Evolutionary conservation across 2,888 invertebrate species (phyloP).

Genomic region (Lasioglossum figueresi): DNA sequence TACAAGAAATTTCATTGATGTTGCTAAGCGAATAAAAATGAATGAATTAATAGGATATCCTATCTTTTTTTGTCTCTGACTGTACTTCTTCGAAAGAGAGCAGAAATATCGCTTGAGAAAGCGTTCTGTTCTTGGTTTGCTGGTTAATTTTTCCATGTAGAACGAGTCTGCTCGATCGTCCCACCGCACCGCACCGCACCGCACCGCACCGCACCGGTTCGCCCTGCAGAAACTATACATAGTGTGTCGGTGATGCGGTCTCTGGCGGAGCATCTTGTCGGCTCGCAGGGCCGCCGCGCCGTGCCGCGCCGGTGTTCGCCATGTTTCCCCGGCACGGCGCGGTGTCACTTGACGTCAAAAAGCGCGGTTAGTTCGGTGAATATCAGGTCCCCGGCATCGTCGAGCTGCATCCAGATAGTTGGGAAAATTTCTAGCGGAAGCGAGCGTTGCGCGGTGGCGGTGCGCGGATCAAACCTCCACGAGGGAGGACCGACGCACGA

Average conservation of each 20-base stretch:
- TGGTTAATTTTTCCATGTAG: background rate
- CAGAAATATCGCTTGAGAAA: background rate
- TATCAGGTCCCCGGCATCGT: background rate
- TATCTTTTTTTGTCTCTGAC: background rate
- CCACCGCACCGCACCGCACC: background rate
- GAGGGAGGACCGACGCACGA: constrained; percentile 55
- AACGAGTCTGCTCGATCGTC: background rate
- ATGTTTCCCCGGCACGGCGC: background rate
- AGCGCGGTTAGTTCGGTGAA: background rate
- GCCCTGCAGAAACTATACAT: background rate
- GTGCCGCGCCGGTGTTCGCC: background rate
- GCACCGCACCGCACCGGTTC: background rate
- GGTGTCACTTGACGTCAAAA: constrained; percentile 13
- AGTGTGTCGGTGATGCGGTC: background rate
- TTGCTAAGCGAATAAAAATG: too few species aligned
- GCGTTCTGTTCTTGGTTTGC: background rate
- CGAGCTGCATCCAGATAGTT: constrained; percentile 7
- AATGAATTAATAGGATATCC: background rate
- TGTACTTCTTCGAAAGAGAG: background rate
- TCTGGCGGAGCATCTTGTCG: background rate
- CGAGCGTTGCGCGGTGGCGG: constrained; percentile 46
- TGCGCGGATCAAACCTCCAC: constrained; percentile 59
- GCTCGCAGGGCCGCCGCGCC: background rate
- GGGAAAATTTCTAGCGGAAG: constrained; percentile 17
- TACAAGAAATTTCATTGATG: too few species aligned